Percentiles rank a stretch among this genome's conserved stretches.
These are phyloP conservation scores for Ciconia maguari DNA, from an alignment of 2,113 vertebrate genomes.

Conservation along the genomic window DNA sequence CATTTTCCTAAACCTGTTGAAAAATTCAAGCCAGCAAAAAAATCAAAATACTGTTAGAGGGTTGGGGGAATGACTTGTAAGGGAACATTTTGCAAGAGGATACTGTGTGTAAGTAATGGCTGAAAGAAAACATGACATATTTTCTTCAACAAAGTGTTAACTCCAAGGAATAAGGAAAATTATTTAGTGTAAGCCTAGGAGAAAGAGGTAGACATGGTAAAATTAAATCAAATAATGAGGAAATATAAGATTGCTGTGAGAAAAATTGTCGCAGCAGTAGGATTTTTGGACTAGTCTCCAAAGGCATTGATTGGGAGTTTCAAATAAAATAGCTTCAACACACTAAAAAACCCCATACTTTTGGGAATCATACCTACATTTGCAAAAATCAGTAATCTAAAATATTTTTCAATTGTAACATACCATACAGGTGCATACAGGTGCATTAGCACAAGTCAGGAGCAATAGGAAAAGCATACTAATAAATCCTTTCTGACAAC, in stretches of 20 bases:
- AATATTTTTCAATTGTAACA: neutral
- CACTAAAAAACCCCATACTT: accelerated
- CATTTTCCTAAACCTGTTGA: neutral
- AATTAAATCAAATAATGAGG: neutral
- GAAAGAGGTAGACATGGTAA: neutral
- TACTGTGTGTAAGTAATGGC: neutral
- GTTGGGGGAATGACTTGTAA: neutral
- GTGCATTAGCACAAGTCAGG: neutral
- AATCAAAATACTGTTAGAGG: neutral
- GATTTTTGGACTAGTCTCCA: neutral
- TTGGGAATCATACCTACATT: neutral
- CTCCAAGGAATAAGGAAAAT: neutral
- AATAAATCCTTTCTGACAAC: neutral
- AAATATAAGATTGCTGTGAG: neutral
- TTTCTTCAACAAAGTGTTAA: neutral
- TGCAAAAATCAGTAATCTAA: neutral
- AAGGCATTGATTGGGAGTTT: neutral
- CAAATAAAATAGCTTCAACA: neutral
- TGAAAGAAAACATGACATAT: neutral
- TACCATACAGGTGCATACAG: accelerated
- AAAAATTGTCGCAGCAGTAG: neutral
- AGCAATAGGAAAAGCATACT: neutral
- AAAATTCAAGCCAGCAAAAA: neutral
- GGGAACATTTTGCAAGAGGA: neutral
- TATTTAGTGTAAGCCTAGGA: neutral